These are phyloP conservation scores for Onychomys arenicola DNA, from an alignment of 2,797 vertebrate species.

Conservation along the genomic window DNA sequence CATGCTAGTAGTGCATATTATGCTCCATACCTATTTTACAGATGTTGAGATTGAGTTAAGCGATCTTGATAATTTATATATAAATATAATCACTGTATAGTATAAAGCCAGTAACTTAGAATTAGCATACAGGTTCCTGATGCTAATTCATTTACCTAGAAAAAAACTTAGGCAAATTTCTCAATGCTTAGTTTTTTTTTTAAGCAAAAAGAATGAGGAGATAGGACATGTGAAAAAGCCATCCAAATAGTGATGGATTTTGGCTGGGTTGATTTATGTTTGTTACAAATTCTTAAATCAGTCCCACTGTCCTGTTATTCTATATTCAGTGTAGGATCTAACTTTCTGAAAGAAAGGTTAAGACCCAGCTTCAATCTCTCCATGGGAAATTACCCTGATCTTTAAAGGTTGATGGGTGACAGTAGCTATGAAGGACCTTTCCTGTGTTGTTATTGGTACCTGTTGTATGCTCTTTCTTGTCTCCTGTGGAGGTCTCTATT, in stretches of 20 bases:
- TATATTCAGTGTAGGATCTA: background rate
- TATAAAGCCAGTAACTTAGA: constrained; percentile 13
- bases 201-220: background rate
- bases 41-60: background rate
- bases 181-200: background rate
- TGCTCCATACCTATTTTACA: background rate
- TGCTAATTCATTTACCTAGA: background rate
- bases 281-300: background rate
- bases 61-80: background rate
- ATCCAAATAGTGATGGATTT: background rate
- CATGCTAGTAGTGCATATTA: background rate
- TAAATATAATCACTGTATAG: too few species aligned
- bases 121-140: background rate
- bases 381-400: background rate
- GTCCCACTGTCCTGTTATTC: background rate
- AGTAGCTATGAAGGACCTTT: background rate
- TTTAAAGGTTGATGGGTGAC: background rate
- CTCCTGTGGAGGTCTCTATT: background rate
- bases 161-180: background rate
- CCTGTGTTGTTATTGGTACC: background rate
- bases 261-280: background rate
- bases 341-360: background rate
- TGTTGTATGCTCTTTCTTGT: fast-evolving
- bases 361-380: background rate
- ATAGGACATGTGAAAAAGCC: background rate